phyloP scores from a whole-genome alignment of 2,797 vertebrate genomes.

The Sebastes matsubarae region DNA sequence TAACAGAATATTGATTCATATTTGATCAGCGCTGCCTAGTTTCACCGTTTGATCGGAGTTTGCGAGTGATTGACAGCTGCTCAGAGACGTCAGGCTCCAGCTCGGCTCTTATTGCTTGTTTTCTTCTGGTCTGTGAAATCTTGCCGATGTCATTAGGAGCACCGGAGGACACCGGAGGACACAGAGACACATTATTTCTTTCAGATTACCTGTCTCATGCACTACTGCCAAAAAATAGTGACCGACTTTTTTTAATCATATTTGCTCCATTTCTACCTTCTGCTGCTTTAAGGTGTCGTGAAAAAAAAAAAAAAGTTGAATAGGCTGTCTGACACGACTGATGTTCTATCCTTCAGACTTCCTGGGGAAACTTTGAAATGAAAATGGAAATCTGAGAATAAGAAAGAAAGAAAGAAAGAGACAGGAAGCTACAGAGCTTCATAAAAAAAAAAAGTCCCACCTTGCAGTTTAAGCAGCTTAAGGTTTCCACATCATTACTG shows the following conservation, averaged over 20 bases:
- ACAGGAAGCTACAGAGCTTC: constrained; percentile 8
- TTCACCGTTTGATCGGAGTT: too few species aligned
- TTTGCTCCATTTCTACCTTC: too few species aligned
- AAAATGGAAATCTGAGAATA: constrained; percentile 27
- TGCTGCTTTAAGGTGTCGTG: not conserved
- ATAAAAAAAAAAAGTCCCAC: constrained; percentile 47
- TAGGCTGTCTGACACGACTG: not conserved
- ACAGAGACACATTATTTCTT: fast-evolving
- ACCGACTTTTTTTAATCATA: too few species aligned
- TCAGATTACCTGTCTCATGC: too few species aligned
- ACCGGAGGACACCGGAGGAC: too few species aligned
- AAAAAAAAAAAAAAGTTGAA: not conserved
- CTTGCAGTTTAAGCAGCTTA: constrained; percentile 57
- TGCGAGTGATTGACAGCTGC: too few species aligned
- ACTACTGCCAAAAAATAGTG: fast-evolving
- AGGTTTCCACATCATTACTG: constrained; percentile 24
- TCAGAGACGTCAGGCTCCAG: too few species aligned
- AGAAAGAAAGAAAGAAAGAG: not conserved
- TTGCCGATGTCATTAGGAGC: too few species aligned
- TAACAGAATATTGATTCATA: too few species aligned
- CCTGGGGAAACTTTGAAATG: constrained; percentile 26
- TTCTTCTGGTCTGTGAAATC: too few species aligned
- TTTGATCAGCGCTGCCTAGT: too few species aligned
- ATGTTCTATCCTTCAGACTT: constrained; percentile 21
- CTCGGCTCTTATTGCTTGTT: too few species aligned